Evolutionary conservation across 1,140 invertebrate species (phyloP), one percentile per base, ranked within the genome.

Genomic region (Sitophilus oryzae): DNA sequence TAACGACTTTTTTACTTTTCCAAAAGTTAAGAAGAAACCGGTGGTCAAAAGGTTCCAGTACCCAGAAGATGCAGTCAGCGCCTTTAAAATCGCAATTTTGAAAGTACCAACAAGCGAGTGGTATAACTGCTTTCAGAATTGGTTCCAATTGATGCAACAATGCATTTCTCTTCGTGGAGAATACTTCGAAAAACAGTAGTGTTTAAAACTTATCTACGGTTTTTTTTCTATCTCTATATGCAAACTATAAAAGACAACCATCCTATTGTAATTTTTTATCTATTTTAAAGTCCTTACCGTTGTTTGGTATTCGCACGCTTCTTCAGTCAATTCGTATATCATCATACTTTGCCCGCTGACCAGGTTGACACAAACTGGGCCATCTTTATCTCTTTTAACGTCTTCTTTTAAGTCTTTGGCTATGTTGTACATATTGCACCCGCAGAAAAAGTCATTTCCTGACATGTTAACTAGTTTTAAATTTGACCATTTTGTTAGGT

Each of bases 371-470:
- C 70, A 71, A 18, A 52, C 60, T 3, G 66, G 65, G 2, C 62
- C 60, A 20, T 69, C 48, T 40, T 51, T 48, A 18, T 60, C 42
- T 20, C 50, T 51, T 34, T 52, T 65, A 9, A 70, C 61, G 6
- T 56, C 43, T 18, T 47, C 47, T 10, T 35, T 43, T 30, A 71
- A 49, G 2, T 52, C 49, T 41, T 20, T 36, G 0, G 58, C 50
- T 15, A 71, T 69, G 41, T 69, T 65, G 45, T 66, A 68, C 11
- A 72, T 48, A 50, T 77, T 73, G 63, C 82, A 84, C 59, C 77
- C 77, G 62, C 82, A 84, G 30, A 76, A 67, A 73, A 82, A 79
- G 40, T 73, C 74, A 71, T 83, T 83, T 3, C 74, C 73, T 8
- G 70, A 69, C 58, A 82, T 73, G 52, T 76, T 73, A 18, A 84